Conservation (phyloP, 2,888 invertebrate genomes). For the Cheilosia urbana region DNA sequence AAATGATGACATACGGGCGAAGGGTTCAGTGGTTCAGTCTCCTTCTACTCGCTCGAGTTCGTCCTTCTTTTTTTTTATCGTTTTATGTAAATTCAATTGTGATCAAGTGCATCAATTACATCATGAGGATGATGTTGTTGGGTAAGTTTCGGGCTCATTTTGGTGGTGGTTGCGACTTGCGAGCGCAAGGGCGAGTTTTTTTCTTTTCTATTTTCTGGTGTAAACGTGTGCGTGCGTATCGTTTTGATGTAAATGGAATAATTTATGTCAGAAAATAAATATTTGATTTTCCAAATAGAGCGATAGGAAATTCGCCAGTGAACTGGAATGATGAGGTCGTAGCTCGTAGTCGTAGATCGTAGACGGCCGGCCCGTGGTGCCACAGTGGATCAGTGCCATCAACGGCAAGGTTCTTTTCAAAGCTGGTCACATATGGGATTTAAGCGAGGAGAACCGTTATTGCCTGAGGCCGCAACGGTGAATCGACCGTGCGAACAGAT, state of each 20-base stretch:
- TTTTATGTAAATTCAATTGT: slow-evolving; percentile 75
- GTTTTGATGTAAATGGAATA: slow-evolving; percentile 49
- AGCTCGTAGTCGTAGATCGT: background rate
- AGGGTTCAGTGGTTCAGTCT: slow-evolving; percentile 45
- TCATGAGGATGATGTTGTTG: slow-evolving; percentile 72
- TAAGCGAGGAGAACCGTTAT: slow-evolving; percentile 7
- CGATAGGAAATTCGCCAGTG: slow-evolving; percentile 41
- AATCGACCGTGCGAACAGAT: background rate
- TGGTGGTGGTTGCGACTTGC: slow-evolving; percentile 34
- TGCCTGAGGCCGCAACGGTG: slow-evolving; percentile 6
- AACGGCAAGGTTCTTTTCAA: background rate
- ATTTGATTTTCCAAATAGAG: slow-evolving; percentile 56
- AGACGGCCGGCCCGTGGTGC: background rate
- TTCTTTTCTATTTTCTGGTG: background rate
- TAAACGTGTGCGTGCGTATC: slow-evolving; percentile 15
- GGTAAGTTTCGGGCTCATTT: slow-evolving; percentile 59
- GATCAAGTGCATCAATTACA: slow-evolving; percentile 76
- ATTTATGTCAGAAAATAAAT: slow-evolving; percentile 57
- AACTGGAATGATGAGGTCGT: slow-evolving; percentile 47
- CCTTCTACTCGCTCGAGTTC: slow-evolving; percentile 15
- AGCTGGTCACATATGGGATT: slow-evolving; percentile 2
- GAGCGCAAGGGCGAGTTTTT: background rate
- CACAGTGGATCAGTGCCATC: background rate
- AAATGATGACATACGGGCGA: slow-evolving; percentile 71
- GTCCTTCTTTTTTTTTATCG: slow-evolving; percentile 58